Percentiles rank a stretch among this genome's conserved stretches.
Conservation (phyloP, 1,140 invertebrate species). For the Monochamus saltuarius region DNA sequence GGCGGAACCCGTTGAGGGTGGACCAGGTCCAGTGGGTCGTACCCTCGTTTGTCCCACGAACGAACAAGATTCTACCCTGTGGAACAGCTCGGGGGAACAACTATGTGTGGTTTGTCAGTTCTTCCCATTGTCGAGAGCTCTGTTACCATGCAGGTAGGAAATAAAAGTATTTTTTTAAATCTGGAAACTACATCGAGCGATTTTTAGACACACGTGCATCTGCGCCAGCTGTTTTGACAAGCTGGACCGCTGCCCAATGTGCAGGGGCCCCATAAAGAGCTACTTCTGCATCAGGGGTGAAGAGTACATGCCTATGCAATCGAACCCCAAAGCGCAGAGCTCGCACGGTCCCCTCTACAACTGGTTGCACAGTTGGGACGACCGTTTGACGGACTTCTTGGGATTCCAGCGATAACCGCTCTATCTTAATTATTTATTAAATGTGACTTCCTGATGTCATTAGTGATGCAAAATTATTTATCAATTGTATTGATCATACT, state of each 20-base stretch:
- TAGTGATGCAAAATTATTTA: too few species aligned
- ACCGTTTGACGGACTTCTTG: conserved; percentile 64
- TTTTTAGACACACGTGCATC: conserved; percentile 72
- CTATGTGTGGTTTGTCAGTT: conserved; percentile 80
- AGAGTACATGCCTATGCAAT: conserved; percentile 68
- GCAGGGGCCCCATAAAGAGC: conserved; percentile 73
- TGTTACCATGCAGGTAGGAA: conserved; percentile 68
- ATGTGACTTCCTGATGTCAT: too few species aligned
- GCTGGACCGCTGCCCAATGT: conserved; percentile 79
- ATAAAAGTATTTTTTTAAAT: conserved; percentile 1
- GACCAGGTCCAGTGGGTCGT: conserved; percentile 44
- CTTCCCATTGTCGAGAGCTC: conserved; percentile 71
- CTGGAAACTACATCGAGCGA: too few species aligned
- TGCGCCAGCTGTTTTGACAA: conserved; percentile 74
- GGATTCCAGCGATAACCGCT: conserved; percentile 55
- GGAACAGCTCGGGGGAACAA: conserved; percentile 62
- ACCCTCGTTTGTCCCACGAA: conserved; percentile 51
- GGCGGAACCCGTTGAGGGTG: conserved; percentile 47
- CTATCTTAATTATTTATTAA: background rate
- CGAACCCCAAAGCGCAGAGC: conserved; percentile 28
- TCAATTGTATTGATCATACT: too few species aligned
- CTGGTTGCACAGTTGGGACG: conserved; percentile 64
- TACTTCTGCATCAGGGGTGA: conserved; percentile 78
- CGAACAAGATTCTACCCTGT: conserved; percentile 48
- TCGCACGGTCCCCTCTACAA: conserved; percentile 45